Evolutionary conservation across 1,140 invertebrate species (phyloP).

Genomic region (Zaprionus inermis): DNA sequence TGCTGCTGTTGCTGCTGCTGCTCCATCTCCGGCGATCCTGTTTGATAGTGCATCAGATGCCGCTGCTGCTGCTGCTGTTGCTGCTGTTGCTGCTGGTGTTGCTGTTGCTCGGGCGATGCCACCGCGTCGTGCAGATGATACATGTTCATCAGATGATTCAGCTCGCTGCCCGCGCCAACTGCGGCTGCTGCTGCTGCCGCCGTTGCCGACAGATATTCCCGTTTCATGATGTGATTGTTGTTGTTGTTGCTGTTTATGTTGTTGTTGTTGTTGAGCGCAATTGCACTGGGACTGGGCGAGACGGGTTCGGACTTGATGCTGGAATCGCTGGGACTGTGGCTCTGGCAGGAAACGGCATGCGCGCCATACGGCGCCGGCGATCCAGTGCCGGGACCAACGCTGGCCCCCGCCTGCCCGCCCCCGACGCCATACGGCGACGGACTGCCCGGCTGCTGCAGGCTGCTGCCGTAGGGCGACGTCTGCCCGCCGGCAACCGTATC

Average conservation of each 20-base stretch:
- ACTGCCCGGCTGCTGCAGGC: conserved; percentile 86
- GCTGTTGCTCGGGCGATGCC: no score
- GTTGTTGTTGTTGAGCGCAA: conserved; percentile 76
- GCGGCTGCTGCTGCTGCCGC: conserved; percentile 66
- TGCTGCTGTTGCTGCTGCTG: conserved; percentile 79
- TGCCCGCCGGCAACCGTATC: conserved; percentile 85
- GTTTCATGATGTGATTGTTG: conserved; percentile 86
- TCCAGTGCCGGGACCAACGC: conserved; percentile 84
- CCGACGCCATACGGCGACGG: conserved; percentile 86
- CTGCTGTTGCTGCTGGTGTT: no score
- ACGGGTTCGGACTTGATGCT: conserved; percentile 94
- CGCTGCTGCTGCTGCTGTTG: conserved; percentile 83
- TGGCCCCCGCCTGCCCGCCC: conserved; percentile 38
- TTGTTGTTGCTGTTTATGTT: conserved; percentile 69
- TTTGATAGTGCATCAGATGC: conserved; percentile 82
- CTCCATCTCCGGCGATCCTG: conserved; percentile 81
- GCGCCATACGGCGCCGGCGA: conserved; percentile 88
- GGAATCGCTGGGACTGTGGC: conserved; percentile 91
- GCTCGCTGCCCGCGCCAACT: conserved; percentile 84
- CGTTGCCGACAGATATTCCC: conserved; percentile 86
- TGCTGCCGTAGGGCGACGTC: conserved; percentile 85
- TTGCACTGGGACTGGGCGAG: conserved; percentile 87
- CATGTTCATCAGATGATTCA: conserved; percentile 88
- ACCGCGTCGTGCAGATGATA: conserved; percentile 86
- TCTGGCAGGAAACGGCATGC: conserved; percentile 87